These are phyloP conservation scores for Chrosomus eos DNA, from an alignment of 2,797 vertebrate species.

Conservation along the genomic window DNA sequence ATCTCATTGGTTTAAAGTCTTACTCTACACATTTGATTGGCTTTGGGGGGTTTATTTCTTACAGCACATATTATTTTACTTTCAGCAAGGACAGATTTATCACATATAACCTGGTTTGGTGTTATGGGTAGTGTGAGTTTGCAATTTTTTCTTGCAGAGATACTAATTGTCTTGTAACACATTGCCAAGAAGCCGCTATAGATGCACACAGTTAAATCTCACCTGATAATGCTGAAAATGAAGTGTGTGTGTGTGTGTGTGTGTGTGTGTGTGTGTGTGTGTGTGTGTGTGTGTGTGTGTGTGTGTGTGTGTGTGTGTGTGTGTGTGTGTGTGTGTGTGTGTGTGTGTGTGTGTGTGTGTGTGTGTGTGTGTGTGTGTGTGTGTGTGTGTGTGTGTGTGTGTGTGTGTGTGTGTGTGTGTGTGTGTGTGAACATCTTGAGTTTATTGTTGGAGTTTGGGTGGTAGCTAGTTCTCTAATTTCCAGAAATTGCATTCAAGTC, in stretches of 20 bases:
- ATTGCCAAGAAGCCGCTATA: no score
- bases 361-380: no score
- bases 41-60: not conserved
- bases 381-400: no score
- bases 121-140: not conserved
- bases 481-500: conserved; percentile 45
- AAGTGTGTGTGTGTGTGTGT: no score
- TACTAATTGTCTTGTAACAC: not conserved
- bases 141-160: not conserved
- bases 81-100: not conserved
- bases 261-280: no score
- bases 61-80: not conserved
- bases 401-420: no score
- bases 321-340: no score
- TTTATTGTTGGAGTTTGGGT: not conserved
- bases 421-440: not conserved
- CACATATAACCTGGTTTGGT: not conserved
- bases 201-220: not conserved
- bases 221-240: not conserved
- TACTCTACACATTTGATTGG: not conserved
- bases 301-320: no score
- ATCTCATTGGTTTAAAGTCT: not conserved
- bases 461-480: not conserved
- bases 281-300: no score
- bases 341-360: no score